Conservation (phyloP, 2,113 vertebrate genomes). For the Macrotus californicus region DNA sequence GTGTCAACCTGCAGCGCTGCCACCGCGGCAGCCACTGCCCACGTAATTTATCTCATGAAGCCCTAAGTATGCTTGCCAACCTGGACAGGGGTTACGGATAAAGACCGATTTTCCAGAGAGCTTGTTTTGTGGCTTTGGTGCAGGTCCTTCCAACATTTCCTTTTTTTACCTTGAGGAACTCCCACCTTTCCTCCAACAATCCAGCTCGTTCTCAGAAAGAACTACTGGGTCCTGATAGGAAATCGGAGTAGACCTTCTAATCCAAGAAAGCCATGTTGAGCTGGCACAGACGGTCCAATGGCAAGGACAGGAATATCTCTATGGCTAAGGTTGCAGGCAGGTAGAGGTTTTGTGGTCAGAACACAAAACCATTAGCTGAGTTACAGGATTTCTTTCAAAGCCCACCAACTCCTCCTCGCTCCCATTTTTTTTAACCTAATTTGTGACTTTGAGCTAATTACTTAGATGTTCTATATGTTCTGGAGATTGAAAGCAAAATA, state of each 20-base stretch:
- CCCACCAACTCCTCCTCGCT: not conserved
- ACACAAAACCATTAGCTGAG: not conserved
- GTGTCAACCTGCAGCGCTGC: not conserved
- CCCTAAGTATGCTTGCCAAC: not conserved
- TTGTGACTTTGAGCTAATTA: constrained; percentile 6
- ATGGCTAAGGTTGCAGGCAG: not conserved
- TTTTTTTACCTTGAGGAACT: constrained; percentile 28
- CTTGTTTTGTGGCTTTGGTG: not conserved
- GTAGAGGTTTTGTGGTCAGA: not conserved
- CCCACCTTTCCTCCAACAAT: not conserved
- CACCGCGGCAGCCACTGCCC: not conserved
- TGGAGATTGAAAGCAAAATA: not conserved
- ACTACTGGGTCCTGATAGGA: not conserved
- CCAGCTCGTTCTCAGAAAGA: constrained; percentile 12
- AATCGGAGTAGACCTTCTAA: not conserved
- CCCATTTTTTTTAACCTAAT: not conserved
- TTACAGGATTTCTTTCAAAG: not conserved
- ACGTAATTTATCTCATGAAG: not conserved
- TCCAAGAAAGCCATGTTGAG: not conserved
- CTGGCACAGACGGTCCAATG: not conserved
- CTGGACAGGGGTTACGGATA: not conserved
- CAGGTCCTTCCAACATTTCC: not conserved
- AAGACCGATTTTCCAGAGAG: not conserved
- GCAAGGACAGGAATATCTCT: not conserved
- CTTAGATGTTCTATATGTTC: not conserved